Evolutionary conservation across 2,113 vertebrate species (phyloP).

Genomic region (rat (Rattus norvegicus)): DNA sequence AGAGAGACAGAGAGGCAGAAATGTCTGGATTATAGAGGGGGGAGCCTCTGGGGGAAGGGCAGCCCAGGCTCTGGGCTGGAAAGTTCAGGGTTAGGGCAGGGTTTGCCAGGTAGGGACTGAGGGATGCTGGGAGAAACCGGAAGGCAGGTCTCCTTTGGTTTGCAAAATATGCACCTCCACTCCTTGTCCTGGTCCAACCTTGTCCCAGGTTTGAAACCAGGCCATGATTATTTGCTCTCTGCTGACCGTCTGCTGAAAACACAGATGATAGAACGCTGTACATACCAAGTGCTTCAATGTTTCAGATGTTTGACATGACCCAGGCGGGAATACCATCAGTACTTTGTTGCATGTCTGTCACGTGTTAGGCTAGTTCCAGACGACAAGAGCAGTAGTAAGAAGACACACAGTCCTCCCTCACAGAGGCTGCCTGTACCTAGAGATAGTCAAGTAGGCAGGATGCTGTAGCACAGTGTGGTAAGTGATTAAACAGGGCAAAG

Average conservation of each 20-base stretch:
- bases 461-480: not conserved
- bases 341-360: not conserved
- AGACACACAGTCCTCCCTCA: not conserved
- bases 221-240: conserved; percentile 8
- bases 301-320: conserved; percentile 20
- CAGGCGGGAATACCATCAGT: not conserved
- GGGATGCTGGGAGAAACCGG: too few relatives aligned
- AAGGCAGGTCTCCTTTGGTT: too few relatives aligned
- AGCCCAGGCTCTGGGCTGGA: too few relatives aligned
- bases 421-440: conserved; percentile 37
- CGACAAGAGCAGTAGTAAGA: not conserved
- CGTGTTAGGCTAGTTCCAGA: not conserved
- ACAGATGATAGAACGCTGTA: not conserved
- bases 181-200: too few relatives aligned
- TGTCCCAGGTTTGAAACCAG: not conserved
- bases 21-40: too few relatives aligned
- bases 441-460: not conserved
- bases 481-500: not conserved
- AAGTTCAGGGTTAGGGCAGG: too few relatives aligned
- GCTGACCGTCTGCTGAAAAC: not conserved
- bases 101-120: too few relatives aligned
- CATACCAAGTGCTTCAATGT: not conserved
- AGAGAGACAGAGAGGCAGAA: too few relatives aligned
- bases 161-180: too few relatives aligned
- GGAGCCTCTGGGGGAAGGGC: too few relatives aligned